Evolutionary conservation across 2,113 vertebrate species (phyloP).

Genomic region (Perca schrenkii): DNA sequence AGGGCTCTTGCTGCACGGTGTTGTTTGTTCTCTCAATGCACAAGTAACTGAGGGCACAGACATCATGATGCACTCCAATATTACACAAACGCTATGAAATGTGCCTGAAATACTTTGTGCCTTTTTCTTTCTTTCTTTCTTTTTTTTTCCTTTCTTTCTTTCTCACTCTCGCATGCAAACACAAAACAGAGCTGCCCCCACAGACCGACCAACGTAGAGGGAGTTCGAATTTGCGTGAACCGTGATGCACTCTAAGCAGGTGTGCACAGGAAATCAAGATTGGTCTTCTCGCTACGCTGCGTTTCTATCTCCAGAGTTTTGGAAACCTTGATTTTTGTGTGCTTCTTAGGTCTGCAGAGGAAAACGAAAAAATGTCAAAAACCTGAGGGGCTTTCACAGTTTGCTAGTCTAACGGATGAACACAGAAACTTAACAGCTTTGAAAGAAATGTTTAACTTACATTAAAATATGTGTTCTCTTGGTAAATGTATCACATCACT

Average conservation of each 20-base stretch:
- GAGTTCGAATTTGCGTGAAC: conserved; percentile 52
- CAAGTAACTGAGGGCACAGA: conserved; percentile 16
- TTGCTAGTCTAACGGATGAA: conserved; percentile 4
- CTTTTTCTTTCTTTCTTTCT: background rate
- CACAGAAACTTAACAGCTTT: conserved; percentile 32
- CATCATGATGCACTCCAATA: conserved; percentile 1
- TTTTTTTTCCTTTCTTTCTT: background rate
- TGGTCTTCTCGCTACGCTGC: conserved; percentile 51
- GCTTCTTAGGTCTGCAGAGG: conserved; percentile 32
- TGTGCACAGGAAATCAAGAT: conserved; percentile 50
- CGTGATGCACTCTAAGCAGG: conserved; percentile 49
- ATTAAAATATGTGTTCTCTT: conserved; percentile 16
- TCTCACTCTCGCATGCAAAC: background rate
- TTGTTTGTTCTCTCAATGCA: conserved; percentile 28
- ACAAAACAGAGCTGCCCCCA: background rate
- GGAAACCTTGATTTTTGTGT: conserved; percentile 48
- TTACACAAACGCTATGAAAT: conserved; percentile 14
- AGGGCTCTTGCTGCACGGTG: conserved; percentile 34
- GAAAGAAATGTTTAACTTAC: conserved; percentile 35
- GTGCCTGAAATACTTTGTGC: background rate
- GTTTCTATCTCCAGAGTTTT: conserved; percentile 57
- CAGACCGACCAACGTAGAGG: background rate
- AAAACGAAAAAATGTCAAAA: conserved; percentile 37
- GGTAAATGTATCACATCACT: conserved; percentile 17
- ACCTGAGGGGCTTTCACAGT: conserved; percentile 37